These are phyloP conservation scores for Apodemus speciosus DNA, from an alignment of 2,113 vertebrate species.

Conservation along the genomic window DNA sequence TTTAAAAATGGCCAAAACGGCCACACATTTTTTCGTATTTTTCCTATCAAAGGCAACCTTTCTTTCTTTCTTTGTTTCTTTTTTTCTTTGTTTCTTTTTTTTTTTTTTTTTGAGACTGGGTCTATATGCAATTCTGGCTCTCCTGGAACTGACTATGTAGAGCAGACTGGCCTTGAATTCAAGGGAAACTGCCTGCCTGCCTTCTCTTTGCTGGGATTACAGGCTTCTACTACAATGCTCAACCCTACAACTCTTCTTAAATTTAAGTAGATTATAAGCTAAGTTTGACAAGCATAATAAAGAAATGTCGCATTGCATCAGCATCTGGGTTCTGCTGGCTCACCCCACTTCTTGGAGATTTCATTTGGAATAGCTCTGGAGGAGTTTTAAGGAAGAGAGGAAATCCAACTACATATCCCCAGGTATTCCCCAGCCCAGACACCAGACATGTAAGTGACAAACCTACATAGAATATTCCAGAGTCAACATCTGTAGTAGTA, in stretches of 20 bases:
- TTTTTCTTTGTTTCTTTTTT: too few species aligned
- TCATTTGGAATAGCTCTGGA: background rate
- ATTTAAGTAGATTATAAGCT: background rate
- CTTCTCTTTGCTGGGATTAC: background rate
- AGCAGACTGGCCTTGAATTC: background rate
- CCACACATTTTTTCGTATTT: background rate
- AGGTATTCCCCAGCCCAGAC: background rate
- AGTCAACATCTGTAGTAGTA: too few species aligned
- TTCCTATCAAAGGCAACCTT: background rate
- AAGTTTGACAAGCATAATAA: background rate
- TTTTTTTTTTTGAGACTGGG: too few species aligned
- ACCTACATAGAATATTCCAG: background rate
- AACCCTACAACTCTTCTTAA: background rate
- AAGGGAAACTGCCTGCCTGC: background rate
- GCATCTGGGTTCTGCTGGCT: background rate
- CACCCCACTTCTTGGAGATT: background rate
- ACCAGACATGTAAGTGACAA: background rate
- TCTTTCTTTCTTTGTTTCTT: too few species aligned
- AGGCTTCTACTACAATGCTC: background rate
- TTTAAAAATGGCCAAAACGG: too few species aligned
- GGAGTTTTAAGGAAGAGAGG: background rate
- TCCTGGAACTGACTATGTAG: background rate
- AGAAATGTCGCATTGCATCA: background rate
- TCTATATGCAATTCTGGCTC: background rate
- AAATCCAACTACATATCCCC: background rate